Conservation (phyloP, 2,888 invertebrate species). For the Clostera curtula region DNA sequence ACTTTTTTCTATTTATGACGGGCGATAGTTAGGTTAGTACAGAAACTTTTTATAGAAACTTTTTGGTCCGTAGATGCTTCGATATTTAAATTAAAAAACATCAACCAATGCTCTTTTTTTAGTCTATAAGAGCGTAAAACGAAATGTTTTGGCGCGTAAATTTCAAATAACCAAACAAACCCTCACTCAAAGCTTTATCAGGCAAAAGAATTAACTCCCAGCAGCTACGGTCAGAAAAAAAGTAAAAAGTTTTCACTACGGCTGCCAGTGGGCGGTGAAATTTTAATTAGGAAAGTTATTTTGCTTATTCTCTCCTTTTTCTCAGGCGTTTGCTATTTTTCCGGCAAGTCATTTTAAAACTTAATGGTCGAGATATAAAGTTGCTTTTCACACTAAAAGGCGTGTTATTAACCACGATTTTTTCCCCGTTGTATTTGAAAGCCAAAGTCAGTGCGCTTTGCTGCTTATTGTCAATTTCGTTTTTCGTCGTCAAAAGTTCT, state of each 20-base stretch:
- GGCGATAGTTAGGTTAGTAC: too few relatives aligned
- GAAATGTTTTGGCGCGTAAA: conserved; percentile 13
- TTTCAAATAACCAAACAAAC: conserved; percentile 18
- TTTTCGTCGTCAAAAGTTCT: conserved; percentile 19
- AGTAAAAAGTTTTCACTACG: conserved; percentile 25
- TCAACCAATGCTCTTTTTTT: too few relatives aligned
- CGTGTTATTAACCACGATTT: conserved; percentile 10
- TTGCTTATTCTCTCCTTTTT: conserved; percentile 30
- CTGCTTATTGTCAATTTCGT: conserved; percentile 23
- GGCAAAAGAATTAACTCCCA: conserved; percentile 34
- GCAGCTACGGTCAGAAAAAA: conserved; percentile 23
- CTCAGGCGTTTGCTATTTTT: conserved; percentile 17
- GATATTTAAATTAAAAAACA: too few relatives aligned
- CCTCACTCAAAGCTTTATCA: conserved; percentile 25
- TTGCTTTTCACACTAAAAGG: conserved; percentile 3
- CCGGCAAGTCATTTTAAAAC: conserved; percentile 10
- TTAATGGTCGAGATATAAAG: conserved; percentile 2
- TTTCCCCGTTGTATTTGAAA: conserved; percentile 30
- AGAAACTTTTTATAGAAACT: too few relatives aligned
- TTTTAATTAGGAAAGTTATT: conserved; percentile 59
- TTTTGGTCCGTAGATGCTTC: too few relatives aligned
- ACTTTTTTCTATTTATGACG: too few relatives aligned
- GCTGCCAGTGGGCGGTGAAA: conserved; percentile 42
- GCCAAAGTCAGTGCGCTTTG: conserved; percentile 26
- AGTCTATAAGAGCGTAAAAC: too few relatives aligned